Base-by-base conservation (phyloP, 2,797 vertebrate species). In the Sandelia bainsii region DNA sequence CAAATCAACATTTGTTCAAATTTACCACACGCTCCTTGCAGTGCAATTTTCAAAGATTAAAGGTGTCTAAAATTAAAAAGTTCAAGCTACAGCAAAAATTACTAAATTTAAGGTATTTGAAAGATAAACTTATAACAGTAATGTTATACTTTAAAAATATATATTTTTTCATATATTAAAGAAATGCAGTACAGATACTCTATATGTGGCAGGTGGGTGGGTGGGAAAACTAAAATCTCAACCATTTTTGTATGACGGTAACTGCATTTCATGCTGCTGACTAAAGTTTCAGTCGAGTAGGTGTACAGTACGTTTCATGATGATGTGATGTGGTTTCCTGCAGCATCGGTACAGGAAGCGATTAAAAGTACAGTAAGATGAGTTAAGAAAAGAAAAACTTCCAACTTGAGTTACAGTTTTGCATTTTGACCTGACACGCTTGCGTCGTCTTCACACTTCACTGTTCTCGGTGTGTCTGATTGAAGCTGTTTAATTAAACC, bases 401-500 rank as follows among this genome's bases (percentile, higher is more conserved):
- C 20, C 12, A 25, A 4, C 0, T 14, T 53, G 9, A 58, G 40
- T 44, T 23, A 32, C 27, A 48, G 10, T 1, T 13, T 60, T 37
- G 7, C 0, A 25, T 32, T 50, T 52, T 46, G 12, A 54, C 14
- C 16, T 23, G 32, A 19, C 60, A 52, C 22, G 6, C 16, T 44
- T 23, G 8, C 32, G 46, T 53, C 52, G 51, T 8, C 16, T 37
- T 79, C 71, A 45, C 54, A 40, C 49, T 14, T 45, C 7, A 22
- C 12, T 49, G 7, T 61, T 57, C 67, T 67, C 23, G 23, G 39
- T 62, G n/a, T 58, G 42, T 50, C 57, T 58, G 0, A 40, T 49
- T 42, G n/a, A 59, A 46, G 27, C 52, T 39, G 72, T 81, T 81
- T 70, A 56, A 82, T 85, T 87, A 74, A 75, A 82, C 69, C 73